These are phyloP conservation scores for Pammene aurita DNA, from an alignment of 2,888 invertebrate species.

Conservation along the genomic window DNA sequence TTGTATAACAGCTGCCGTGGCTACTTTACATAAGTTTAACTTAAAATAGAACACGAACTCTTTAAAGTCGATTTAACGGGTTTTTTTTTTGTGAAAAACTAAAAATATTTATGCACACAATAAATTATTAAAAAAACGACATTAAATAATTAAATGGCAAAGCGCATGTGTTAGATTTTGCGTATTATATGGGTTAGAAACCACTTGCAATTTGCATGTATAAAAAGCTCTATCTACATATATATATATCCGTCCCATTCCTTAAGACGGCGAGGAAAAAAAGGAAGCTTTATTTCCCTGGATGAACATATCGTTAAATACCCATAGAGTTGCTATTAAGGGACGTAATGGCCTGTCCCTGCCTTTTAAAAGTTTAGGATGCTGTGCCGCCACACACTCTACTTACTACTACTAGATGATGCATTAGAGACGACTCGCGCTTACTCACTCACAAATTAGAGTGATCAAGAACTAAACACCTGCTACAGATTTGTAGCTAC, in stretches of 20 bases:
- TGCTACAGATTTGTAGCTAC: no score
- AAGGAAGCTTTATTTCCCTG: constrained; percentile 18
- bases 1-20: constrained; percentile 59
- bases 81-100: background rate
- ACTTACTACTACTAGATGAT: background rate
- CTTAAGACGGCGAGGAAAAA: background rate
- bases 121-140: no score
- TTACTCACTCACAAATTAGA: no score
- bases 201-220: no score
- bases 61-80: background rate
- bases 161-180: no score
- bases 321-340: constrained; percentile 16
- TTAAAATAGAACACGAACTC: constrained; percentile 6
- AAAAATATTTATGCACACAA: no score
- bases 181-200: no score
- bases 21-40: constrained; percentile 6
- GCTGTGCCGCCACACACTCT: background rate
- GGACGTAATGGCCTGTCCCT: background rate
- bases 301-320: constrained; percentile 11
- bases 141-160: no score
- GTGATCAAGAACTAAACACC: no score
- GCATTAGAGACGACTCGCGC: no score
- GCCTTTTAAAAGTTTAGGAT: constrained; percentile 3
- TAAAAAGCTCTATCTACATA: no score
- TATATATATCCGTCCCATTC: background rate